Base-by-base conservation (phyloP, 2,888 invertebrate species). In the Philhelius pedissequus region DNA sequence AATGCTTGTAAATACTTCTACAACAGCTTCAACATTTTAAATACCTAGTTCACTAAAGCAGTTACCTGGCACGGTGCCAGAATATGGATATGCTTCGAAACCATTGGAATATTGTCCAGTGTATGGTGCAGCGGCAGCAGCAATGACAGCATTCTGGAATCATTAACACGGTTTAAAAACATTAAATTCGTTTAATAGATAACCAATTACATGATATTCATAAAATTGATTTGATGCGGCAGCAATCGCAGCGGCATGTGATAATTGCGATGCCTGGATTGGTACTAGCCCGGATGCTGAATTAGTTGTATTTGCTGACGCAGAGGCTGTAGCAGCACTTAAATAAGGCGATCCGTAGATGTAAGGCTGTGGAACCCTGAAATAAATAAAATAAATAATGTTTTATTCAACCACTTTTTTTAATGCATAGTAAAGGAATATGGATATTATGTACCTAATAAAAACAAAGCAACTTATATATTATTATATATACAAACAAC, bases 221-320 rank as follows among this genome's bases (percentile, higher is more conserved):
- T 96, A 96, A 89, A 96, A 94, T 89, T 96, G 95, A 88, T 95
- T 95, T 60, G 93, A 93, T n/a, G 96, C 96, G 0, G 96, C 96
- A 11, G 96, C 96, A 71, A 96, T 93, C 0, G 96, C 96, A 8
- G 96, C 95, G 0, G 95, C 95, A 89, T 95, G 95, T 88, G 94
- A 94, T 88, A 95, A 91, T 89, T 95, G 95, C 30, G 92, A 91
- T 32, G 93, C 92, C 81, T 94, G 94, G 88, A 95, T 92, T 87
- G 95, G 94, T 87, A 96, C 94, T 88, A 95, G 91, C 70, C 95
- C 95, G 18, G 95, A 94, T 2, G 94, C 94, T 25, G 87, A 84
- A 30, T 88, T 87, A n/a, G 87, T 86, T 8, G 83, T 50, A 66
- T 87, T 87, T 11, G 88, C 87, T n/a, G 87, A 82, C 9, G 86